These are phyloP conservation scores for Gopherus flavomarginatus DNA, from an alignment of 2,113 vertebrate species.

Conservation along the genomic window DNA sequence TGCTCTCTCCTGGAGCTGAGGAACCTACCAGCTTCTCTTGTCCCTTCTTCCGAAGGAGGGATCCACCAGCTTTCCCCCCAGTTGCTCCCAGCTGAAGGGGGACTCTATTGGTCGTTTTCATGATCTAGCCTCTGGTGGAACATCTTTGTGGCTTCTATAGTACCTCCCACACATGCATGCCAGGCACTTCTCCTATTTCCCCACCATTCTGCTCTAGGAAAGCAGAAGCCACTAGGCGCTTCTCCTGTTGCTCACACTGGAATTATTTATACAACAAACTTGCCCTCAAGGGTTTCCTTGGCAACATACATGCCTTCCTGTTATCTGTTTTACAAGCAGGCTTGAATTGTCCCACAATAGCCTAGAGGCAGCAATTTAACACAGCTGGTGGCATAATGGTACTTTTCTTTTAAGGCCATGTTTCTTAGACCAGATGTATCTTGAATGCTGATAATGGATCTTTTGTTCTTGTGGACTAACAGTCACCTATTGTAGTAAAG, in stretches of 20 bases:
- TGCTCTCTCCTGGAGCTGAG: not conserved
- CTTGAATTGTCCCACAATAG: constrained; percentile 44
- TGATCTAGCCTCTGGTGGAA: not conserved
- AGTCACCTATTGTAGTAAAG: constrained; percentile 16
- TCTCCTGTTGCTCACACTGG: not conserved
- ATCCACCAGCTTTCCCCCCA: not conserved
- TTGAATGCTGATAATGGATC: constrained; percentile 33
- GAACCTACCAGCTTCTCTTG: not conserved
- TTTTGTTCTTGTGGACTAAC: constrained; percentile 23
- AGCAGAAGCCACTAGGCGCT: not conserved
- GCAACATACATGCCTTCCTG: constrained; percentile 67
- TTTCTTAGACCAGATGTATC: constrained; percentile 48
- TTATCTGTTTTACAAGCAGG: constrained; percentile 70
- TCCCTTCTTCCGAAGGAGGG: not conserved
- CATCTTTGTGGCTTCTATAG: not conserved
- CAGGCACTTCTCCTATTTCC: not conserved
- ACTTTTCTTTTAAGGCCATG: constrained; percentile 25
- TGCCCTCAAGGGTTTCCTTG: constrained; percentile 54
- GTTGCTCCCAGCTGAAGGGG: not conserved
- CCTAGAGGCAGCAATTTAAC: constrained; percentile 67
- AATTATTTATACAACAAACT: constrained; percentile 61
- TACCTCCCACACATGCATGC: not conserved
- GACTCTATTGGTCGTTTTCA: not conserved
- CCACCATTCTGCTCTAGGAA: not conserved
- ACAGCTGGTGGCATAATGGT: constrained; percentile 68